Percentiles rank a stretch among this genome's conserved stretches.
phyloP scores from a whole-genome alignment of 2,888 invertebrate genomes.

The Trichogramma dendrolimi region DNA sequence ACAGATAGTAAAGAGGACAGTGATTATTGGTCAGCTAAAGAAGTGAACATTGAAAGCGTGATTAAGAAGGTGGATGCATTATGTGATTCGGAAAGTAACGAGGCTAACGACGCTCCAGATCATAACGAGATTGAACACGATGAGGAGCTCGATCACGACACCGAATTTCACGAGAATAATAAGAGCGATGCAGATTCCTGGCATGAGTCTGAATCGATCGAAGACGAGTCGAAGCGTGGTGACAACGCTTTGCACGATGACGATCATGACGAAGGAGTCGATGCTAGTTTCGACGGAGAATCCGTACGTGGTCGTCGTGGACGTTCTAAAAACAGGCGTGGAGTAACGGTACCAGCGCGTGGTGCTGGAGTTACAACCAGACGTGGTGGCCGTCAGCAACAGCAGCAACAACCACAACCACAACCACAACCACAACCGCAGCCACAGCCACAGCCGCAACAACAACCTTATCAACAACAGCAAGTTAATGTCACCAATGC shows the following conservation, averaged over 20 bases:
- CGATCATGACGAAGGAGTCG: slow-evolving; percentile 48
- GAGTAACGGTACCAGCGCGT: slow-evolving; percentile 40
- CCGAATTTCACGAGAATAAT: slow-evolving; percentile 37
- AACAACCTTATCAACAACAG: slow-evolving; percentile 13
- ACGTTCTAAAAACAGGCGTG: slow-evolving; percentile 45
- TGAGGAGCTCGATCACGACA: slow-evolving; percentile 33
- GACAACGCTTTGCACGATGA: slow-evolving; percentile 39
- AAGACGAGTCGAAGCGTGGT: slow-evolving; percentile 41
- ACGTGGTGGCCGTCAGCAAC: slow-evolving; percentile 51
- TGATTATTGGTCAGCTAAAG: slow-evolving; percentile 75
- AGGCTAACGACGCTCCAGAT: slow-evolving; percentile 26
- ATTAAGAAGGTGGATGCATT: slow-evolving; percentile 74
- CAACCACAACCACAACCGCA: not conserved
- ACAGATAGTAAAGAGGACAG: slow-evolving; percentile 63
- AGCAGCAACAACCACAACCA: not conserved
- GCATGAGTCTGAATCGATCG: slow-evolving; percentile 41
- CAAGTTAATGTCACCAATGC: not conserved
- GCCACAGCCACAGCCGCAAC: not conserved
- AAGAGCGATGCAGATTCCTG: slow-evolving; percentile 44
- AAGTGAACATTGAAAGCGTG: slow-evolving; percentile 75
- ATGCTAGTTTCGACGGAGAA: slow-evolving; percentile 43
- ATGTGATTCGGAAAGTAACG: slow-evolving; percentile 53
- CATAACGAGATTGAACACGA: slow-evolving; percentile 33
- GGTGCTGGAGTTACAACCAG: slow-evolving; percentile 61
- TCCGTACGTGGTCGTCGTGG: slow-evolving; percentile 48